Conservation (phyloP, 2,797 vertebrate species). For the Lagocephalus sceleratus region DNA sequence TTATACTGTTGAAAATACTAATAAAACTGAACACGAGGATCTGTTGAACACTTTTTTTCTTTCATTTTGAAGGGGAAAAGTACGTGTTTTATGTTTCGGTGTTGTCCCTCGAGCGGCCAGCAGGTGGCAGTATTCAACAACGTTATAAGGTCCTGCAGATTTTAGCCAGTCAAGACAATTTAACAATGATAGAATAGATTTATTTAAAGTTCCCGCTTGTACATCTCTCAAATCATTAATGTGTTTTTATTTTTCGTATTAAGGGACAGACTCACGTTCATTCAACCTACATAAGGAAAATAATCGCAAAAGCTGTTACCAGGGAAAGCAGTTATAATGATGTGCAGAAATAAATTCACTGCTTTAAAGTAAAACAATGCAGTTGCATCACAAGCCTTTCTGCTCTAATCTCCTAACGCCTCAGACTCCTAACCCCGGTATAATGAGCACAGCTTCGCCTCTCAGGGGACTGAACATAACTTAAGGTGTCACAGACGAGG, state of each 20-base stretch:
- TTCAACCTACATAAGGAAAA: constrained; percentile 19
- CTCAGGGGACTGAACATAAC: constrained; percentile 12
- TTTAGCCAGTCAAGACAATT: neutral
- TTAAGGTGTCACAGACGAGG: neutral
- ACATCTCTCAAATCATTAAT: constrained; percentile 9
- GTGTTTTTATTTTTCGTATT: constrained; percentile 8
- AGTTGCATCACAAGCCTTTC: constrained; percentile 8
- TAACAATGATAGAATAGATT: neutral
- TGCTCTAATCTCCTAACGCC: constrained; percentile 5
- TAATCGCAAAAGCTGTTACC: constrained; percentile 29
- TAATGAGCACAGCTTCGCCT: constrained; percentile 31
- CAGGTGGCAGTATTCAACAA: constrained; percentile 51
- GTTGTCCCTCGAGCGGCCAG: constrained; percentile 39
- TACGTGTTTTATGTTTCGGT: neutral
- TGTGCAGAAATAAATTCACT: constrained; percentile 29
- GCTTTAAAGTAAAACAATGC: no score
- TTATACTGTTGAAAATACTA: constrained; percentile 47
- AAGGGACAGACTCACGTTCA: constrained; percentile 36
- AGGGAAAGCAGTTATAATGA: constrained; percentile 18
- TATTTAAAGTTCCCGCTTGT: constrained; percentile 15
- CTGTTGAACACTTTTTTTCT: neutral
- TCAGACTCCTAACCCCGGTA: constrained; percentile 19
- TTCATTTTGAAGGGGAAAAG: neutral
- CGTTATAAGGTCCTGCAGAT: constrained; percentile 14
- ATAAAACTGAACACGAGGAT: constrained; percentile 57